phyloP scores from a whole-genome alignment of 2,888 invertebrate species.

The Megalurothrips usitatus region DNA sequence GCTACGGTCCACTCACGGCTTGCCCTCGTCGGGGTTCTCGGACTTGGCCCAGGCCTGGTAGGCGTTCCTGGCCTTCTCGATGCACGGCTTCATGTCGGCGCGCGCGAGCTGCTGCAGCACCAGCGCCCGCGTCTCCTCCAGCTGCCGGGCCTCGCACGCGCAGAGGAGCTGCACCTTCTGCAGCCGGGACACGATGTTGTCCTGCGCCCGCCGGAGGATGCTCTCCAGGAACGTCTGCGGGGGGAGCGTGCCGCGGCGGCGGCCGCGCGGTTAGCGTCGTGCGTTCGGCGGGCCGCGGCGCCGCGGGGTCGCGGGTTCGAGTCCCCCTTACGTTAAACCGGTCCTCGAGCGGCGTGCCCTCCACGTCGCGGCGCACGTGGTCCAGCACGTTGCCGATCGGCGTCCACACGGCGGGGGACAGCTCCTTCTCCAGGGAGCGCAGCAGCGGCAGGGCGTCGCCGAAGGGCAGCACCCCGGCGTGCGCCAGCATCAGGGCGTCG shows the following conservation, averaged over 20 bases:
- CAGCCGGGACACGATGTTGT: neutral
- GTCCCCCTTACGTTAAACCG: neutral
- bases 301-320: neutral
- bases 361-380: conserved; percentile 70
- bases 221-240: conserved; percentile 7
- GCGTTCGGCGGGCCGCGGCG: neutral
- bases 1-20: conserved; percentile 59
- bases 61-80: conserved; percentile 66
- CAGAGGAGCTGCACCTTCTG: neutral
- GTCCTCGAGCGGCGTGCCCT: conserved; percentile 45
- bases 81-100: conserved; percentile 72
- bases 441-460: conserved; percentile 75
- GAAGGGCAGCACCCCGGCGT: conserved; percentile 70
- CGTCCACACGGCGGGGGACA: conserved; percentile 74
- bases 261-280: neutral
- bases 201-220: neutral
- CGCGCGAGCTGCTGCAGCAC: conserved; percentile 19
- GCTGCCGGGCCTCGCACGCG: neutral
- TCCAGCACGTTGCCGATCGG: conserved; percentile 74
- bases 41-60: conserved; percentile 72
- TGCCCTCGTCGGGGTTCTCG: conserved; percentile 69
- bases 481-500: conserved; percentile 73
- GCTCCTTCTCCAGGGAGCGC: conserved; percentile 65
- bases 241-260: too few relatives aligned
- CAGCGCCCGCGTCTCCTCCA: conserved; percentile 10